These are phyloP conservation scores for Eupithecia subfuscata DNA, from an alignment of 2,888 invertebrate species.

Conservation along the genomic window DNA sequence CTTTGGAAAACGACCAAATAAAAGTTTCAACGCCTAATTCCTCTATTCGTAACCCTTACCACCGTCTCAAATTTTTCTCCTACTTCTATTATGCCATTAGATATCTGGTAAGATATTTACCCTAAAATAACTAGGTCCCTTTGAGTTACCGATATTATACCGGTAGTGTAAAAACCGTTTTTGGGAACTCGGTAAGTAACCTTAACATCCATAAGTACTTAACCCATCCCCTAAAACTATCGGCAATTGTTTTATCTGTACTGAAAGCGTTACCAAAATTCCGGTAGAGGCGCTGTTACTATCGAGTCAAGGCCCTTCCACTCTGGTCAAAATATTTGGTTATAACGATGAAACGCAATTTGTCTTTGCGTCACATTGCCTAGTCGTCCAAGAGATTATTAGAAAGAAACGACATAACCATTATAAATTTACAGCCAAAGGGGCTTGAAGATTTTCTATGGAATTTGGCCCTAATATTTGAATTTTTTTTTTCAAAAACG, in stretches of 20 bases:
- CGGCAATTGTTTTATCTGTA: not conserved
- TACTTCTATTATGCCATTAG: not conserved
- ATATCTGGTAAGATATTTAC: not conserved
- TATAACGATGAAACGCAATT: too few species aligned
- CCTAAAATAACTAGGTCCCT: not conserved
- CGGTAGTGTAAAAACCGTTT: not conserved
- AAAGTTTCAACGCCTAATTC: not conserved
- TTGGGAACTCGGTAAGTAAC: not conserved
- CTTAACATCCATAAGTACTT: not conserved
- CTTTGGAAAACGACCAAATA: slow-evolving; percentile 6
- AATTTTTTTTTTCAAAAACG: too few species aligned
- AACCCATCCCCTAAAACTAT: not conserved
- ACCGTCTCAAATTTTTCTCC: not conserved
- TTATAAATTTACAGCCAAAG: too few species aligned
- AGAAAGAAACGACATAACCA: too few species aligned
- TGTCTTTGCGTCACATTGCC: too few species aligned
- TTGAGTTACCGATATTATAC: not conserved
- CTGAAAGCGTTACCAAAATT: not conserved
- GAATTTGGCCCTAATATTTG: too few species aligned
- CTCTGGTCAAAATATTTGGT: too few species aligned
- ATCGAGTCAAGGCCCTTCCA: too few species aligned
- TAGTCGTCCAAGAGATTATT: too few species aligned
- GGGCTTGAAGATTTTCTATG: too few species aligned
- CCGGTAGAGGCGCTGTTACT: too few species aligned
- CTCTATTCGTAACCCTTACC: not conserved